phyloP scores from a whole-genome alignment of 2,797 vertebrate genomes.

The Anas bernieri region DNA sequence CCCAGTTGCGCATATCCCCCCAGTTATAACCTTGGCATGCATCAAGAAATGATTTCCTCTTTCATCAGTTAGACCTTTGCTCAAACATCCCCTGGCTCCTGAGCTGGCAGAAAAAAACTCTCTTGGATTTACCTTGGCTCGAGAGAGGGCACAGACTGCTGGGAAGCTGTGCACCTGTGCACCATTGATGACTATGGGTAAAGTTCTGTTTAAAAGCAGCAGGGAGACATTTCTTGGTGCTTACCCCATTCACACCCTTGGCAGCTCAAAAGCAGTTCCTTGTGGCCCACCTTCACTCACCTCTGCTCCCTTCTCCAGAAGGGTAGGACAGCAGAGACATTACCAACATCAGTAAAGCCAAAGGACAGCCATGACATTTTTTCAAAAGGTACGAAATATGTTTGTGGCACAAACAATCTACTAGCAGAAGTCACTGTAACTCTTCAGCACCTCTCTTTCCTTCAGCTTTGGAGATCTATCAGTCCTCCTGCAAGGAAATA shows the following conservation, averaged over 20 bases:
- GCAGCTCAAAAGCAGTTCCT: rapidly evolving
- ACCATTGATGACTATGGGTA: background rate
- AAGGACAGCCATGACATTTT: background rate
- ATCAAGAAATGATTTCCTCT: constrained; percentile 15
- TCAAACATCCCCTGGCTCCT: background rate
- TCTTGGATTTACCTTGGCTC: background rate
- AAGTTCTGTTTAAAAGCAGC: background rate
- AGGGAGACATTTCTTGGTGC: background rate
- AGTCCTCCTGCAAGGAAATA: background rate
- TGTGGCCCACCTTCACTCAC: background rate
- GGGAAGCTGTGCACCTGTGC: background rate
- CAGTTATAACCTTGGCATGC: background rate
- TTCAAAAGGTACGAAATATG: background rate
- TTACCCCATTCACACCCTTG: background rate
- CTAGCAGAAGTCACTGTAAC: background rate
- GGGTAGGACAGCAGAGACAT: background rate
- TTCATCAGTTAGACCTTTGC: constrained; percentile 33
- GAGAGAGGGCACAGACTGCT: background rate
- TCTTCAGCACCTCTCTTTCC: background rate
- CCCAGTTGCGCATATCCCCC: constrained; percentile 42
- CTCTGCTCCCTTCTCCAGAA: background rate
- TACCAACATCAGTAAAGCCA: background rate
- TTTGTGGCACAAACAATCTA: background rate
- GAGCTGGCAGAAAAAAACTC: background rate
- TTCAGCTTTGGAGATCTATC: background rate